Evolutionary conservation across 2,888 invertebrate species (phyloP).

Genomic region (Thysanoteuthis rhombus): DNA sequence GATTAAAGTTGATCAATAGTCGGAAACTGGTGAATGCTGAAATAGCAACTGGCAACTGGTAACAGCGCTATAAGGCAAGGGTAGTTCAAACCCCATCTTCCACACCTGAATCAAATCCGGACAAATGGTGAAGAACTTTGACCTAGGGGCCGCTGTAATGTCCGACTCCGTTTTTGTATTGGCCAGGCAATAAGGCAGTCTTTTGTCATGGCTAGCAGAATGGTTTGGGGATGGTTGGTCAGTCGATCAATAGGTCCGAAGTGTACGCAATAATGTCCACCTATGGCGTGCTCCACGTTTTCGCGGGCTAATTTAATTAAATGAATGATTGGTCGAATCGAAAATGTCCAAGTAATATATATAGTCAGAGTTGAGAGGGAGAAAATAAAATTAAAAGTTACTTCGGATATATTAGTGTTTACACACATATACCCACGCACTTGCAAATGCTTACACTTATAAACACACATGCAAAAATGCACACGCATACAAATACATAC

Average conservation of each 20-base stretch:
- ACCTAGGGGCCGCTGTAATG: not conserved
- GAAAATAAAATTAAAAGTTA: not conserved
- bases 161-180: not conserved
- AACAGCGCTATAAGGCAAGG: not conserved
- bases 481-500: no score
- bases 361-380: not conserved
- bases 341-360: not conserved
- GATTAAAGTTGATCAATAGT: not conserved
- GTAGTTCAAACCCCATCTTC: not conserved
- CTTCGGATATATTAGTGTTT: no score
- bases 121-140: slow-evolving; percentile 12
- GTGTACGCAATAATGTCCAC: not conserved
- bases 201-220: not conserved
- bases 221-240: not conserved
- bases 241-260: not conserved
- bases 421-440: no score
- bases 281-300: not conserved
- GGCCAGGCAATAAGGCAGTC: not conserved
- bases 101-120: not conserved
- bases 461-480: no score
- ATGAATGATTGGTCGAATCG: not conserved
- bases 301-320: not conserved
- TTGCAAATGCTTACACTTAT: no score
- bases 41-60: not conserved
- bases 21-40: not conserved